A percentile compares a stretch with the other conserved stretches of the same genome.
phyloP scores from a whole-genome alignment of 2,888 invertebrate species.

The Eurytoma californica region DNA sequence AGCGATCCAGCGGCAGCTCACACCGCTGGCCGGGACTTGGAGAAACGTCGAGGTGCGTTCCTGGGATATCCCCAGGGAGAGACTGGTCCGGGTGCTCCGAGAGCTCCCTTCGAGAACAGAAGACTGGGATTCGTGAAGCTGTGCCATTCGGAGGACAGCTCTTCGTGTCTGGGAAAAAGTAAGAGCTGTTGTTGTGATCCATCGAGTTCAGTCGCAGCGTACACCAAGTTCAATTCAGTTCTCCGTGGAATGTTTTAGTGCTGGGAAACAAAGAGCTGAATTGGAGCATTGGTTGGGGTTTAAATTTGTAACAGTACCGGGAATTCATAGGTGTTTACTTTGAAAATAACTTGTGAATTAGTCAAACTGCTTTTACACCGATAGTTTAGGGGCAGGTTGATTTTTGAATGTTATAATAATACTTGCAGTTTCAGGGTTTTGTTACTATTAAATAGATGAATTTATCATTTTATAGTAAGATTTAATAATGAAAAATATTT shows the following conservation, averaged over 20 bases:
- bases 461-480: background rate
- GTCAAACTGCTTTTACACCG: background rate
- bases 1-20: too few species aligned
- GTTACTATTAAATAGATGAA: background rate
- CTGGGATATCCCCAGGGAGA: too few species aligned
- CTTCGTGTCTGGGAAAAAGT: too few species aligned
- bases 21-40: too few species aligned
- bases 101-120: too few species aligned
- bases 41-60: too few species aligned
- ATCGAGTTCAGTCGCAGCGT: too few species aligned
- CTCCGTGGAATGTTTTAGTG: background rate
- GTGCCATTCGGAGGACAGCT: too few species aligned
- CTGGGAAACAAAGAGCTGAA: background rate
- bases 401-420: background rate
- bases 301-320: conserved; percentile 20
- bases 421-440: background rate
- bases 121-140: too few species aligned
- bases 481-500: background rate
- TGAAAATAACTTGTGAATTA: background rate
- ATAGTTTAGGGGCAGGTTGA: background rate
- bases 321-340: conserved; percentile 26
- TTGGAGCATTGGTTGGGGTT: conserved; percentile 5
- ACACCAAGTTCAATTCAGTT: background rate
- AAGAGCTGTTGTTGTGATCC: too few species aligned
- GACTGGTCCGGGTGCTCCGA: too few species aligned